Base-by-base conservation (phyloP, 2,888 invertebrate species). In the Melanostoma scalare region DNA sequence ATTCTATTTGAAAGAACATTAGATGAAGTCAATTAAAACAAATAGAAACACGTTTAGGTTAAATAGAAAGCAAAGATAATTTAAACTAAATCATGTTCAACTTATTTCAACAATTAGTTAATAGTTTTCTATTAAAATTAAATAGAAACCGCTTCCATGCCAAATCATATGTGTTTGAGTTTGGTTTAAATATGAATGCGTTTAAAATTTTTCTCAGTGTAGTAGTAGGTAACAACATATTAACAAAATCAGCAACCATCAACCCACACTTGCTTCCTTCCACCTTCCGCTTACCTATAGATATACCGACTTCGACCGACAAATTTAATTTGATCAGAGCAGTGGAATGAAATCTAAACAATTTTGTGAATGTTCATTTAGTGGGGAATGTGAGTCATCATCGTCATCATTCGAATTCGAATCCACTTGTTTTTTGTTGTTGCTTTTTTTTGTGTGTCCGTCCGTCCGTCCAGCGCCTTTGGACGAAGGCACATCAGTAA, bases 341-440 rank as follows among this genome's bases (percentile, higher is more conserved):
- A 63, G 4, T 35, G 20, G 48, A 73, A 65, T 67, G 63, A 63
- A 74, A 84, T 78, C 65, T 78, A 65, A 78, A 74, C 78, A 78
- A 84, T 78, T 78, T 84, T 36, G 65, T 67, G 84, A 84, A 84
- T 74, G 78, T 50, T 78, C 74, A 78, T 84, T 84, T 74, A 78
- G 78, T 74, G 69, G 74, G 36, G 84, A 78, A 84, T 84, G 82
- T 84, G 84, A 84, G 78, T 84, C 84, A 84, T 69, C 61, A 68
- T 73, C 20, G 69, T 69, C 61, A 71, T 71, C 56, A 38, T 53
- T 53, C 60, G 69, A 35, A 69, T 58, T 58, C 65, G 33, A 55
- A 38, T 50, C 76, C 69, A 60, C 65, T 73, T 67, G 53, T 53
- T 36, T 38, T 61, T 58, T 46, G 44, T 8, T 3, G 6, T 56